Conservation (phyloP, 2,797 vertebrate species). For the Rhinatrema bivittatum region DNA sequence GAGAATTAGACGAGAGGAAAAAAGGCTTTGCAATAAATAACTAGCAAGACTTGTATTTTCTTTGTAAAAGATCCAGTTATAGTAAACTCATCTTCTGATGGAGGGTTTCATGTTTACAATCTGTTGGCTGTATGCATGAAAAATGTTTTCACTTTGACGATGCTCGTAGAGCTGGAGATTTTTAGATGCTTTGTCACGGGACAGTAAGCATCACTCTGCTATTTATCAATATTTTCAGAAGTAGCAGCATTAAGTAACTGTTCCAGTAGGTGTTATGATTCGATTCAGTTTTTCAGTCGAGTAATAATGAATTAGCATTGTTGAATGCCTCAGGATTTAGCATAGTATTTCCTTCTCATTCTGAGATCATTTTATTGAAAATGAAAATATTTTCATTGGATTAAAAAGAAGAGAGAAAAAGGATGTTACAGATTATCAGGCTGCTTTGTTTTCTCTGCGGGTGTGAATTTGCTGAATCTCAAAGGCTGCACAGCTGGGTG, state of each 20-base stretch:
- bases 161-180: constrained; percentile 55
- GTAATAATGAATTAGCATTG: constrained; percentile 13
- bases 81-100: constrained; percentile 58
- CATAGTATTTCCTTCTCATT: constrained; percentile 23
- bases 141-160: constrained; percentile 62
- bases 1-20: constrained; percentile 47
- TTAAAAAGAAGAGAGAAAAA: constrained; percentile 15
- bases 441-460: constrained; percentile 31
- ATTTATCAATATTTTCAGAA: constrained; percentile 39
- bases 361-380: constrained; percentile 18
- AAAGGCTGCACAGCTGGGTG: constrained; percentile 22
- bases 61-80: constrained; percentile 60
- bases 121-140: constrained; percentile 56
- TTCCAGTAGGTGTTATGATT: constrained; percentile 30
- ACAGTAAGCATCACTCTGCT: constrained; percentile 39
- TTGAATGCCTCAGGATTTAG: constrained; percentile 40
- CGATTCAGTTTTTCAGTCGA: constrained; percentile 18
- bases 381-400: constrained; percentile 30
- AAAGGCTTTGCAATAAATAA: constrained; percentile 51
- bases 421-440: constrained; percentile 21
- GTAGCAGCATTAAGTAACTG: constrained; percentile 28
- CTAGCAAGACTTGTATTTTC: constrained; percentile 41
- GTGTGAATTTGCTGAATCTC: constrained; percentile 21
- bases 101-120: constrained; percentile 62
- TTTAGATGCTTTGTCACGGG: constrained; percentile 58